phyloP scores from a whole-genome alignment of 2,888 invertebrate species.

The Protula sp. region DNA sequence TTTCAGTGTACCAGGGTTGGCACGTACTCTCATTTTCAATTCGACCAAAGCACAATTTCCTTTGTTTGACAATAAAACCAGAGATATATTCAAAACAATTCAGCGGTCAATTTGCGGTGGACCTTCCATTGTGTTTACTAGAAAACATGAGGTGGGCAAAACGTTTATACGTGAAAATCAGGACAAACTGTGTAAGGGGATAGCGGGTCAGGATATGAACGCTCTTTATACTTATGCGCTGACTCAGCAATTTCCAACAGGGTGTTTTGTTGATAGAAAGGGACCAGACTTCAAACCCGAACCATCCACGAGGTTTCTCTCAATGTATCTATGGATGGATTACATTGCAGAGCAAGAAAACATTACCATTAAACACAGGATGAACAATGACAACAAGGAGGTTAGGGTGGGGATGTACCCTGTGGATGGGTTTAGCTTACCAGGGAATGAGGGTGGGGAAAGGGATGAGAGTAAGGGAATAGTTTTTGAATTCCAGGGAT shows the following conservation, averaged over 20 bases:
- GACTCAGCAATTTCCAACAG: background rate
- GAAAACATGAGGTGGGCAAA: background rate
- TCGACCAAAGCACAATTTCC: conserved; percentile 16
- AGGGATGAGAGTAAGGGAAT: too few species aligned
- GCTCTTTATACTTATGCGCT: background rate
- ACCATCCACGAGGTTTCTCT: background rate
- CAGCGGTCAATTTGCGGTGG: background rate
- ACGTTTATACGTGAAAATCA: background rate
- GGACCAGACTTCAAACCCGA: background rate
- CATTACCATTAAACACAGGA: too few species aligned
- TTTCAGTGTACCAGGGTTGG: conserved; percentile 24
- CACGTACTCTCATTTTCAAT: conserved; percentile 17
- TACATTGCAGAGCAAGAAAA: too few species aligned
- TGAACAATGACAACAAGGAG: too few species aligned
- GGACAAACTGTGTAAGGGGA: background rate
- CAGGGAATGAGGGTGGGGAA: too few species aligned
- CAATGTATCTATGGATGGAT: background rate
- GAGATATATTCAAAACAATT: conserved; percentile 13
- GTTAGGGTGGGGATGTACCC: too few species aligned
- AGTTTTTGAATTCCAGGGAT: background rate
- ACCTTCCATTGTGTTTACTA: background rate
- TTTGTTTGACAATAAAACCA: conserved; percentile 18
- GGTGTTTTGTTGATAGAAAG: background rate
- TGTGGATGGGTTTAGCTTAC: too few species aligned
- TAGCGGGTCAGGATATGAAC: background rate